Evolutionary conservation across 2,888 invertebrate species (phyloP).

Genomic region (Leptinotarsa rubiginosa): DNA sequence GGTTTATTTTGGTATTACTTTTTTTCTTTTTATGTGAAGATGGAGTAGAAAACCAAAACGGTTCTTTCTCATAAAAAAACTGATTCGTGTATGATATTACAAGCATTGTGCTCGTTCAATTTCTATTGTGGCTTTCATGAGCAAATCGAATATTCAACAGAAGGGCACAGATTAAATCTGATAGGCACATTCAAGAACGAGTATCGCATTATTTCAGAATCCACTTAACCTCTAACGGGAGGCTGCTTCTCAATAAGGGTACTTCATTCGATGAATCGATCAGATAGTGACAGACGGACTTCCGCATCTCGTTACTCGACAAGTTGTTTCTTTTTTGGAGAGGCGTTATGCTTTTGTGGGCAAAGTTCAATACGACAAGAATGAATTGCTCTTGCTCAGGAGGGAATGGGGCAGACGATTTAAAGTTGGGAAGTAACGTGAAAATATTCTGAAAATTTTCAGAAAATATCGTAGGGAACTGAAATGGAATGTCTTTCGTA

Average conservation of each 20-base stretch:
- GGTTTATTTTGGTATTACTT: too few relatives aligned
- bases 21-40: too few relatives aligned
- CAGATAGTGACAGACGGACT: conserved; percentile 34
- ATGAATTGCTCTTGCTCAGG: background rate
- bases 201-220: conserved; percentile 23
- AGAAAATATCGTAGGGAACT: too few relatives aligned
- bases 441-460: too few relatives aligned
- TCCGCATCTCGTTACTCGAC: conserved; percentile 32
- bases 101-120: background rate
- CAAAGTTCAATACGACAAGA: background rate
- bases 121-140: background rate
- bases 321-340: conserved; percentile 33
- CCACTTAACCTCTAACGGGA: conserved; percentile 32
- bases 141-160: conserved; percentile 9
- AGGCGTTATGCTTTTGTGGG: conserved; percentile 24
- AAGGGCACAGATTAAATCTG: conserved; percentile 12
- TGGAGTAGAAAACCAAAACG: too few relatives aligned
- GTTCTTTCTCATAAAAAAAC: too few relatives aligned
- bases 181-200: conserved; percentile 15
- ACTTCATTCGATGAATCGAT: conserved; percentile 42
- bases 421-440: too few relatives aligned
- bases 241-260: conserved; percentile 31
- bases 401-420: background rate
- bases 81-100: too few relatives aligned
- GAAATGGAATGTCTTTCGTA: too few relatives aligned